Evolutionary conservation across 2,888 invertebrate genomes (phyloP).

Genomic region (Volucella zonaria): DNA sequence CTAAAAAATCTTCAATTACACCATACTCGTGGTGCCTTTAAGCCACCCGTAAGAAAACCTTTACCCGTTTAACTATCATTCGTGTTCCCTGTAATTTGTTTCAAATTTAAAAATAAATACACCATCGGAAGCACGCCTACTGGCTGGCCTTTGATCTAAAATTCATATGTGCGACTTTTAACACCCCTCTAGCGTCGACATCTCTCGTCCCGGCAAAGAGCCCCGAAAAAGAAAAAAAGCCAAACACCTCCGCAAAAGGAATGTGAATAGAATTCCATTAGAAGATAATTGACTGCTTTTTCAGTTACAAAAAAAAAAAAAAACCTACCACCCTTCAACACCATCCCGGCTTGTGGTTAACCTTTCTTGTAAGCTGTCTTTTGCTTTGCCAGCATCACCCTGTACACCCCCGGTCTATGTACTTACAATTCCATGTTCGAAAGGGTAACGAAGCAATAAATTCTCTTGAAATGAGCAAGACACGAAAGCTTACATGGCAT

Average conservation of each 20-base stretch:
- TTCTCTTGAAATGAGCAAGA: conserved; percentile 56
- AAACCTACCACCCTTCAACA: conserved; percentile 44
- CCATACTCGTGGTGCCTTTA: not conserved
- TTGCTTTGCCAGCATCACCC: not conserved
- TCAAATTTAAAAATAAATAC: conserved; percentile 62
- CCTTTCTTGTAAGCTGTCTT: conserved; percentile 26
- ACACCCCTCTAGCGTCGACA: conserved; percentile 44
- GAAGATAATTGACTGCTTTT: conserved; percentile 60
- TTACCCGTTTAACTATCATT: conserved; percentile 38
- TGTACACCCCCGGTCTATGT: conserved; percentile 9
- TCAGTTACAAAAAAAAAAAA: not conserved
- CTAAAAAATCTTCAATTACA: conserved; percentile 21
- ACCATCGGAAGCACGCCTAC: conserved; percentile 49
- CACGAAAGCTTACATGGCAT: conserved; percentile 66
- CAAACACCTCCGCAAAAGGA: conserved; percentile 24
- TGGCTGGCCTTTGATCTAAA: conserved; percentile 63
- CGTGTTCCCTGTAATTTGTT: conserved; percentile 59
- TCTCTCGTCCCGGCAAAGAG: not conserved
- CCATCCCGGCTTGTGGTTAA: conserved; percentile 35
- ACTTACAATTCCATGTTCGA: conserved; percentile 22
- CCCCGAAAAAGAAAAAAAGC: conserved; percentile 1
- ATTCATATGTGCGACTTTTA: conserved; percentile 69
- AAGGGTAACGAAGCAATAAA: conserved; percentile 73
- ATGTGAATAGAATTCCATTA: conserved; percentile 68
- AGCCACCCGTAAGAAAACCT: not conserved